Evolutionary conservation across 2,113 vertebrate species (phyloP).

Genomic region (Plecotus auritus): DNA sequence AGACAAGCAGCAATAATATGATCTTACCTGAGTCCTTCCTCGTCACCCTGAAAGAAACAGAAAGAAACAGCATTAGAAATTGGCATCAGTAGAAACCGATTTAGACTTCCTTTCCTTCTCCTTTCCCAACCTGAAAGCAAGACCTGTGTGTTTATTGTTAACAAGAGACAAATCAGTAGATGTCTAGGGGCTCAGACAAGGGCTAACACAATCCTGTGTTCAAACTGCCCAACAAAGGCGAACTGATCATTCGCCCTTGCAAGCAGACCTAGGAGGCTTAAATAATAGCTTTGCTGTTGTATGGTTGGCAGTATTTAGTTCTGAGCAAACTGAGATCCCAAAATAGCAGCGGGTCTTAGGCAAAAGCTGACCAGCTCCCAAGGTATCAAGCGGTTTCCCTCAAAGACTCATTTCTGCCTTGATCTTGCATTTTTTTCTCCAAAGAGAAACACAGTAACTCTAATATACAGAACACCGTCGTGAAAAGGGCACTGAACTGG

Average conservation of each 20-base stretch:
- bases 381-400: constrained; percentile 56
- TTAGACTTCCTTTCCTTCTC: constrained; percentile 27
- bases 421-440: not conserved
- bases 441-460: not conserved
- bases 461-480: not conserved
- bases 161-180: constrained; percentile 14
- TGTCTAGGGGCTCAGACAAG: constrained; percentile 10
- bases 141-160: not conserved
- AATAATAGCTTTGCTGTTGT: constrained; percentile 52
- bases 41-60: constrained; percentile 58
- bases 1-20: constrained; percentile 24
- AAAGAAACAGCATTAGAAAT: constrained; percentile 42
- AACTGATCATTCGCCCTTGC: constrained; percentile 39
- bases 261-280: constrained; percentile 49
- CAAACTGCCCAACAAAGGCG: constrained; percentile 22
- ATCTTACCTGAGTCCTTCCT: constrained; percentile 69
- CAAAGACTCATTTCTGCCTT: constrained; percentile 41
- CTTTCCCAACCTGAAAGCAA: not conserved
- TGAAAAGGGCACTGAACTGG: not conserved
- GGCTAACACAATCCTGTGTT: not conserved
- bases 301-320: constrained; percentile 48
- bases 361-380: constrained; percentile 54
- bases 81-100: not conserved
- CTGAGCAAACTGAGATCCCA: constrained; percentile 34
- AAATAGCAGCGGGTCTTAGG: constrained; percentile 53